These are phyloP conservation scores for Muscicapa adusta DNA, from an alignment of 2,113 vertebrate genomes.

Conservation along the genomic window DNA sequence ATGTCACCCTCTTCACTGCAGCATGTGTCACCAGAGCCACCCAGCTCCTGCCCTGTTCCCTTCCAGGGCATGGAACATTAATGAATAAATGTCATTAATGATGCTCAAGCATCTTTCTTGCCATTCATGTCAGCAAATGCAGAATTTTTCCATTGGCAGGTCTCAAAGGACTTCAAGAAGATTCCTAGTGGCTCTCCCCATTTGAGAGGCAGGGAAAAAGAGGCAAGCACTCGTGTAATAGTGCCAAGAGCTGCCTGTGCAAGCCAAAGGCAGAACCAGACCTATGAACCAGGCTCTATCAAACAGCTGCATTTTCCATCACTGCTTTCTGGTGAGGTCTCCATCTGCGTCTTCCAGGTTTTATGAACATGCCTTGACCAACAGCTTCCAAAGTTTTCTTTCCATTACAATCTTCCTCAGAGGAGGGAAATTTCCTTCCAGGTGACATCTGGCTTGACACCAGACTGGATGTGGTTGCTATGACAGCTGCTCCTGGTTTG, in stretches of 20 bases:
- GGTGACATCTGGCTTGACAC: neutral
- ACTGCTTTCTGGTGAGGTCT: neutral
- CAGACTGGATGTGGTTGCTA: neutral
- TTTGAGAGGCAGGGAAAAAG: neutral
- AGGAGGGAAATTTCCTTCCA: neutral
- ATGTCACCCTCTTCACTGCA: neutral
- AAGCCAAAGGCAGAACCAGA: neutral
- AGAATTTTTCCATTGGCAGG: neutral
- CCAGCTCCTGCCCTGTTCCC: neutral
- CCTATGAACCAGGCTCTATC: neutral
- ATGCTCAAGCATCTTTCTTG: neutral
- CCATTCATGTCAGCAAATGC: neutral
- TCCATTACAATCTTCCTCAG: neutral
- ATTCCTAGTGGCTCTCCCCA: neutral
- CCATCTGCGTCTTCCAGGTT: neutral
- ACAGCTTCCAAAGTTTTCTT: neutral
- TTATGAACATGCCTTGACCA: neutral
- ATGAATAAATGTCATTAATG: neutral
- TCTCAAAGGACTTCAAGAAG: neutral
- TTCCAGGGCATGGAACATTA: neutral
- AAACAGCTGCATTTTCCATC: neutral
- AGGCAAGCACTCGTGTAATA: neutral
- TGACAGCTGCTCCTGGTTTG: neutral
- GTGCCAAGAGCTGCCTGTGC: neutral
- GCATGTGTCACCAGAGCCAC: neutral